These are phyloP conservation scores for Corythaixoides concolor DNA, from an alignment of 2,113 vertebrate species.

Conservation along the genomic window DNA sequence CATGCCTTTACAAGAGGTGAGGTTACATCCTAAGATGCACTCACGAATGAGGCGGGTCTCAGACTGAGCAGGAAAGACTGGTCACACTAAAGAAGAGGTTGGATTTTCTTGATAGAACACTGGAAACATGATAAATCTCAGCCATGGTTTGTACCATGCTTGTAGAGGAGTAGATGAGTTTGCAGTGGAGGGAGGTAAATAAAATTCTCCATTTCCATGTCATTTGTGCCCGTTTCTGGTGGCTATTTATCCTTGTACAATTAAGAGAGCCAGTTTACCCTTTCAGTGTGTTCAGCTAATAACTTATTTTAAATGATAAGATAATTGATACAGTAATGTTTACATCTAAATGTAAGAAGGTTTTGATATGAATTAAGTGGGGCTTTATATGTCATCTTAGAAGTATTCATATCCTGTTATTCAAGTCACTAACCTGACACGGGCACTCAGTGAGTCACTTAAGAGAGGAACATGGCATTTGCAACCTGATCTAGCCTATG, in stretches of 20 bases:
- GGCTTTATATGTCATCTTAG: not conserved
- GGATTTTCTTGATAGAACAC: not conserved
- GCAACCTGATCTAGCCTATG: no score
- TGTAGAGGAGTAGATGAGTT: not conserved
- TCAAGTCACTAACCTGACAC: not conserved
- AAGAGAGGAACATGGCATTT: not conserved
- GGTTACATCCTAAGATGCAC: not conserved
- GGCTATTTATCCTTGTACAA: not conserved
- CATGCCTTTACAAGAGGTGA: not conserved
- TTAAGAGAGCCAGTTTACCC: not conserved
- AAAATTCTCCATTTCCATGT: not conserved
- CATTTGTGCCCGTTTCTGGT: not conserved
- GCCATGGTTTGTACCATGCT: rapidly evolving
- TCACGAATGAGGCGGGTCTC: not conserved
- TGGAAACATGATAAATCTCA: not conserved
- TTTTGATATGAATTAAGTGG: not conserved
- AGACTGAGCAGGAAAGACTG: not conserved
- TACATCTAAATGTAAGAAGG: not conserved
- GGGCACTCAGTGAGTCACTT: not conserved
- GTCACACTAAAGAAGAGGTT: not conserved
- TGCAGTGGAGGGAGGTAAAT: not conserved
- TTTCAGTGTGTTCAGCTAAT: not conserved
- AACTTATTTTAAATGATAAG: not conserved
- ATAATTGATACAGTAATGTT: not conserved
- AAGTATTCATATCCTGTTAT: conserved; percentile 37